Conservation (phyloP, 64 coral and sea anemone genomes). For the Montipora cactus region DNA sequence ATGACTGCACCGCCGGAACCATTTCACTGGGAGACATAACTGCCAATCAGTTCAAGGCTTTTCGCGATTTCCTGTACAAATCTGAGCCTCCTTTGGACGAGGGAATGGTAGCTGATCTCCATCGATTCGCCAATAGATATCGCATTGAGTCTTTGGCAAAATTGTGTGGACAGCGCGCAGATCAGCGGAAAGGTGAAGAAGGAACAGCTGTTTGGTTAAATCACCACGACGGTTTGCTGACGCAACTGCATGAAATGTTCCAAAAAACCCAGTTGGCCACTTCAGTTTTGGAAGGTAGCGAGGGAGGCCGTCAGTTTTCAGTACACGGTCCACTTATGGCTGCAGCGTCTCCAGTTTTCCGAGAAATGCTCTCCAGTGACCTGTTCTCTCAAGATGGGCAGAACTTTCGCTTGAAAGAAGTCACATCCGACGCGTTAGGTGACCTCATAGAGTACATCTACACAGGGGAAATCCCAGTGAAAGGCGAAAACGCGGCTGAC, state of each 20-base stretch:
- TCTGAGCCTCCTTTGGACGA: conserved; percentile 11
- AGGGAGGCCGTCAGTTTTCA: neutral
- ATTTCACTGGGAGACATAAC: neutral
- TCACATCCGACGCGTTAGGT: neutral
- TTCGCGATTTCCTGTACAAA: conserved; percentile 41
- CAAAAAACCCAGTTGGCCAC: neutral
- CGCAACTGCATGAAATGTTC: neutral
- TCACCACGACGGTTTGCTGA: neutral
- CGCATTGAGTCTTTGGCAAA: neutral
- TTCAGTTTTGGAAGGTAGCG: neutral
- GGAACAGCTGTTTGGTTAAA: neutral
- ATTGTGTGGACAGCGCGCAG: neutral
- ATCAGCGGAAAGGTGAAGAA: neutral
- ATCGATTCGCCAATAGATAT: neutral
- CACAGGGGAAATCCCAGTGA: conserved; percentile 15
- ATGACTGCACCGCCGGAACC: neutral
- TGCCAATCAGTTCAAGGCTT: neutral
- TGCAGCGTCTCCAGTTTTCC: conserved; percentile 17
- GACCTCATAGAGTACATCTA: conserved; percentile 44
- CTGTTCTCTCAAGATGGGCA: neutral
- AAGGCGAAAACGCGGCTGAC: neutral
- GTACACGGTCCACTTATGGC: conserved; percentile 24
- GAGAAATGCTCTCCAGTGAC: neutral
- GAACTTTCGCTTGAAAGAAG: conserved; percentile 35
- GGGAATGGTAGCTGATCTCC: neutral